Percentiles rank a stretch among this genome's conserved stretches.
phyloP scores from a whole-genome alignment of 2,888 invertebrate species.

The Corythucha ciliata region DNA sequence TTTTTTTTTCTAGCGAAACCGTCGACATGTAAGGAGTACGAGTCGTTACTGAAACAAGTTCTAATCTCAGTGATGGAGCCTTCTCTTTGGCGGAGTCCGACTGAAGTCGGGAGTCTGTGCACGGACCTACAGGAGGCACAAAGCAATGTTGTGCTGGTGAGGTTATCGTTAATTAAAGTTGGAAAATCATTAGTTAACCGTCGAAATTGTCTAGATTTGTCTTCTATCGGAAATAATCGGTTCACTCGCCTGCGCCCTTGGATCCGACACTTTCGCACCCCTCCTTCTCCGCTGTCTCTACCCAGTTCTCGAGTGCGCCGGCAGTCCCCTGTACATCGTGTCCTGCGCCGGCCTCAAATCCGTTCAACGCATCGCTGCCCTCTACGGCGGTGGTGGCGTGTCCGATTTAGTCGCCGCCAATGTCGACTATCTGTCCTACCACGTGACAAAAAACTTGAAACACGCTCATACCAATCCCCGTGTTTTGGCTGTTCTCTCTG shows the following conservation, averaged over 20 bases:
- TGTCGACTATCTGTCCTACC: slow-evolving; percentile 64
- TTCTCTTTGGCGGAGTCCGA: slow-evolving; percentile 11
- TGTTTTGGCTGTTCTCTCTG: slow-evolving; percentile 60
- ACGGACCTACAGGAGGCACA: background rate
- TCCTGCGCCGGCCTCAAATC: slow-evolving; percentile 32
- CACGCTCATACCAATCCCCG: slow-evolving; percentile 50
- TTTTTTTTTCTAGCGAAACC: background rate
- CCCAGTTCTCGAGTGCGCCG: slow-evolving; percentile 57
- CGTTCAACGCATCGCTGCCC: slow-evolving; percentile 44
- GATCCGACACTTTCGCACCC: slow-evolving; percentile 46
- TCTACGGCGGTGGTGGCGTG: slow-evolving; percentile 48
- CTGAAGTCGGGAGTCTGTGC: background rate
- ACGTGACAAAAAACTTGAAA: slow-evolving; percentile 55
- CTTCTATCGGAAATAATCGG: slow-evolving; percentile 62
- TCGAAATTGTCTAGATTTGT: slow-evolving; percentile 48
- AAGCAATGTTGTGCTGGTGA: slow-evolving; percentile 14
- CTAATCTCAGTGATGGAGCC: slow-evolving; percentile 39
- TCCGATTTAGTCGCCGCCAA: slow-evolving; percentile 56
- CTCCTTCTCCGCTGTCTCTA: slow-evolving; percentile 59
- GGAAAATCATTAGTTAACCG: background rate
- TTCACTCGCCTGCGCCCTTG: slow-evolving; percentile 49
- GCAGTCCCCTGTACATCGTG: slow-evolving; percentile 33
- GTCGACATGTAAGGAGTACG: background rate
- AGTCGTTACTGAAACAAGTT: slow-evolving; percentile 25
- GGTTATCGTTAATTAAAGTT: background rate